Conservation (phyloP, 1,140 invertebrate species). For the Odontomachus brunneus region DNA sequence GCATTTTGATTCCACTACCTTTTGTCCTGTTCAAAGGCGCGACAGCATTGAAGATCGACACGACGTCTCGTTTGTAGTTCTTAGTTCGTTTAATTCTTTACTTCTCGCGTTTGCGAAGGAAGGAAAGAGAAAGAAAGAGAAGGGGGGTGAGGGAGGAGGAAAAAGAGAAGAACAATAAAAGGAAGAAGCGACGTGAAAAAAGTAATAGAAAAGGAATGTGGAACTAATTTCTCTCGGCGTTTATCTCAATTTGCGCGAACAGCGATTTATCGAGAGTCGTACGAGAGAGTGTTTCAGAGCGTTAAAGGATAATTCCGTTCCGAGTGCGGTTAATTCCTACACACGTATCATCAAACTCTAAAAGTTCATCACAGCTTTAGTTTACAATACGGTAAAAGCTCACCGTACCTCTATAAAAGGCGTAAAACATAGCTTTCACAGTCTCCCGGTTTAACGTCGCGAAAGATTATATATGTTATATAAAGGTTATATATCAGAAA, state of each 20-base stretch:
- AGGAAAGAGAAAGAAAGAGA: neutral
- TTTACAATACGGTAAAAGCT: neutral
- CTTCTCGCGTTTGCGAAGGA: neutral
- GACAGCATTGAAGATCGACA: constrained; percentile 50
- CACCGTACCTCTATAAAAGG: constrained; percentile 3
- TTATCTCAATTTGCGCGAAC: no score
- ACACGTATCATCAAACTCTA: constrained; percentile 28
- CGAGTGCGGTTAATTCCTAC: constrained; percentile 29
- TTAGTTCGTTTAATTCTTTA: constrained; percentile 27
- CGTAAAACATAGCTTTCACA: constrained; percentile 1
- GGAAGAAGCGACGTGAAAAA: no score
- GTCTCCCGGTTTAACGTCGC: neutral
- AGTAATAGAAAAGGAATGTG: no score
- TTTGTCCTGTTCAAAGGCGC: constrained; percentile 44
- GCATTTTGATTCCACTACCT: constrained; percentile 50
- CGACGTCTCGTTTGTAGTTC: constrained; percentile 42
- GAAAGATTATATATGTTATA: neutral
- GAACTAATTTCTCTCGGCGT: no score
- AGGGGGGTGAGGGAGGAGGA: neutral
- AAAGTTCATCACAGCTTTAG: constrained; percentile 36
- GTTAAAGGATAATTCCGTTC: neutral
- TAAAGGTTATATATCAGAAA: neutral
- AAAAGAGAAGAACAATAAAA: neutral
- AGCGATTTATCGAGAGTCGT: no score
- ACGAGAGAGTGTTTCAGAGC: no score